phyloP scores from a whole-genome alignment of 2,888 invertebrate species.

The Phortica magna region DNA sequence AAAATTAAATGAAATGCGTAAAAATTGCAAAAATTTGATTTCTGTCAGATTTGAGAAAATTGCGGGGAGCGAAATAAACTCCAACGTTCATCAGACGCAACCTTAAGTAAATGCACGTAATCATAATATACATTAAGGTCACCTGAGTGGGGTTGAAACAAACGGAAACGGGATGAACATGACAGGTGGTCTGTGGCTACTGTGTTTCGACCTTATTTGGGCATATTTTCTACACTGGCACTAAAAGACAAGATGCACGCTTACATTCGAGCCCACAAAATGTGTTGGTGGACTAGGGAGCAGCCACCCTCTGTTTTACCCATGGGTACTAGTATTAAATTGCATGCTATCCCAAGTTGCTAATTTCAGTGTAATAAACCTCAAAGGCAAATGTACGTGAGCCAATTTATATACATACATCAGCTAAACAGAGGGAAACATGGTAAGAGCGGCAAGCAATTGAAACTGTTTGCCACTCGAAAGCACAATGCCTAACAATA shows the following conservation, averaged over 20 bases:
- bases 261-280: slow-evolving; percentile 1
- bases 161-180: neutral
- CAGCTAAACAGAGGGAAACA: slow-evolving; percentile 44
- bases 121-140: slow-evolving; percentile 23
- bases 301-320: neutral
- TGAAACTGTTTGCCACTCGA: neutral
- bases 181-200: neutral
- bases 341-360: slow-evolving; percentile 74
- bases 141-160: neutral
- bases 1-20: slow-evolving; percentile 74
- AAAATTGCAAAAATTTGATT: slow-evolving; percentile 72
- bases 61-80: neutral
- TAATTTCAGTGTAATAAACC: slow-evolving; percentile 75
- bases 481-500: slow-evolving; percentile 4
- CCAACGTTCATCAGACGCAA: slow-evolving; percentile 22
- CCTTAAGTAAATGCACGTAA: slow-evolving; percentile 22
- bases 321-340: slow-evolving; percentile 42
- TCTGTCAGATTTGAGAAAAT: slow-evolving; percentile 61
- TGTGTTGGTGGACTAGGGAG: neutral
- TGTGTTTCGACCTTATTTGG: neutral
- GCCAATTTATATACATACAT: slow-evolving; percentile 75
- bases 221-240: neutral
- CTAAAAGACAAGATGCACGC: slow-evolving; percentile 67
- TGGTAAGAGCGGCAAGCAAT: neutral
- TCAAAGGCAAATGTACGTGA: slow-evolving; percentile 71